Percentiles rank a stretch among this genome's conserved stretches.
phyloP scores from a whole-genome alignment of 2,113 vertebrate species.

The Myotis davidii region DNA sequence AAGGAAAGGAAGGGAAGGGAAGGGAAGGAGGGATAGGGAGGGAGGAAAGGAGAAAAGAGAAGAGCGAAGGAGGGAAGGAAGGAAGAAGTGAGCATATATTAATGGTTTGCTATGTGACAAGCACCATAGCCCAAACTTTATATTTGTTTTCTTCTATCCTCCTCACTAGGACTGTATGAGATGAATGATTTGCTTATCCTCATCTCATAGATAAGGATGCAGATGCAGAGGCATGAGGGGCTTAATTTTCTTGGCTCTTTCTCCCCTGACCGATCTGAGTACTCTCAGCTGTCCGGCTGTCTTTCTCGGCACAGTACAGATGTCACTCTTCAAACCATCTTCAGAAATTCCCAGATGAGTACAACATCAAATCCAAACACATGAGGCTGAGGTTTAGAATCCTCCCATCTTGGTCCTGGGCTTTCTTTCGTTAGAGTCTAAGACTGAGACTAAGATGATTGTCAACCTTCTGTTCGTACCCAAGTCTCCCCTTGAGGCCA shows the following conservation, averaged over 20 bases:
- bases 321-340: neutral
- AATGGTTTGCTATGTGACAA: neutral
- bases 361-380: neutral
- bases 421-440: neutral
- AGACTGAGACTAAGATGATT: neutral
- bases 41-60: too few relatives aligned
- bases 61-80: neutral
- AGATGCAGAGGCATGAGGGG: neutral
- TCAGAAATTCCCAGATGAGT: neutral
- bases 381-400: neutral
- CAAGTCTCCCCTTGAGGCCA: neutral
- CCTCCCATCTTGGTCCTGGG: neutral
- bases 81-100: fast-evolving
- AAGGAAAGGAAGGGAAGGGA: too few relatives aligned
- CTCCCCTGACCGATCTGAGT: neutral
- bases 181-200: neutral
- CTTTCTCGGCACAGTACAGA: too few relatives aligned
- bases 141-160: fast-evolving
- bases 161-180: neutral
- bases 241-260: neutral
- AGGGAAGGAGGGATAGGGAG: too few relatives aligned
- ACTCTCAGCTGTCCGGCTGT: fast-evolving
- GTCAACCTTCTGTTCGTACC: fast-evolving
- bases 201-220: neutral
- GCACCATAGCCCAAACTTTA: neutral